Base-by-base conservation (phyloP, 2,797 vertebrate species). In the Sitta carolinensis region DNA sequence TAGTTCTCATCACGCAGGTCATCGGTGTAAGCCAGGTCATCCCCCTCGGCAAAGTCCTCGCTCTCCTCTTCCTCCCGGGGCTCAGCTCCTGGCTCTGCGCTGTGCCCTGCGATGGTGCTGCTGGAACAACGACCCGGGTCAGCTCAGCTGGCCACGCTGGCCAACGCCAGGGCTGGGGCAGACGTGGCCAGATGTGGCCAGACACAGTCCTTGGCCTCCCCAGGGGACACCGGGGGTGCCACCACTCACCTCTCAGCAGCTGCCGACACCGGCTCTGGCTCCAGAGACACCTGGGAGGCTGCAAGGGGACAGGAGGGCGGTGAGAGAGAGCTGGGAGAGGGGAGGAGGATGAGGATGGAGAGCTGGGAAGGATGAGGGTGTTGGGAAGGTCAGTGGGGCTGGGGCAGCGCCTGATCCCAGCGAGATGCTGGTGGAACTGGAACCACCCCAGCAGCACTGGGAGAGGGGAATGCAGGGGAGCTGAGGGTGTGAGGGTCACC, bases 1-100 rank as follows among this genome's bases (percentile, higher is more conserved):
- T 96, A 96, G 42, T 57, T 96, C 73, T 86, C 57, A 45, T 95
- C 94, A 2, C 50, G 86, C 14, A 70, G 32, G 17, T 96, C 94
- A 9, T 96, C 95, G 0, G 32, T 26, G 77, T 93, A 96, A 36
- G 89, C 8, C 5, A 93, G 86, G 57, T 96, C 93, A 14, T 88
- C 54, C 0, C 69, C 85, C 38, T 87, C 87, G 0, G 55, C 70
- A 2, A 74, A 55, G 27, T 92, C 90, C 18, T 94, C 90, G 0
- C 91, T 82, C 16, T 92, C 92, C 23, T 90, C 93, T 6, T 92
- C 87, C 15, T 68, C 89, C 5, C 1, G 82, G 45, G 50, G 36
- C 21, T 70, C 81, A 27, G 2, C 12, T 20, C 14, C 32, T 5
- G 3, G 36, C 26, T 84, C 73, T 3, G 0, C 10, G 3, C 79